These are phyloP conservation scores for Catostomus latipinnis DNA, from an alignment of 2,797 vertebrate genomes.

Conservation along the genomic window DNA sequence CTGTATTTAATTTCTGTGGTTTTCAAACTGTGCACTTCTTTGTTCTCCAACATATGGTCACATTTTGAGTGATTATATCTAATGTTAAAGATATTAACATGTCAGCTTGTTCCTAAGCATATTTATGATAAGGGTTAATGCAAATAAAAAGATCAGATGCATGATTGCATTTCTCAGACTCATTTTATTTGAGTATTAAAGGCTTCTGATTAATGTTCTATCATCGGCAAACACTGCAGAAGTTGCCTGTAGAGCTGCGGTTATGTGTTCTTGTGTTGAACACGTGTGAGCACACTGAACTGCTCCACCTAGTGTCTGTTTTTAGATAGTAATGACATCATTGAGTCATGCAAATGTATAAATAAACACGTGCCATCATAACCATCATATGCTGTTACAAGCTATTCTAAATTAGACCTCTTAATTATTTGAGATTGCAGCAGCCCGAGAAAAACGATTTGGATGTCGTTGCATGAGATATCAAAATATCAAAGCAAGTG, in stretches of 20 bases:
- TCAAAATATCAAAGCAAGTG: neutral
- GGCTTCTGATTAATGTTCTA: too few species aligned
- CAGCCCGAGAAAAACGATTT: neutral
- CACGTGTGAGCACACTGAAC: neutral
- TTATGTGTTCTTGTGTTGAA: slow-evolving; percentile 19
- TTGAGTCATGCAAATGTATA: neutral
- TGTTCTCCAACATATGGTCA: too few species aligned
- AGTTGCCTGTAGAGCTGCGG: slow-evolving; percentile 19
- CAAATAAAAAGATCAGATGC: neutral
- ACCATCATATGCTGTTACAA: neutral
- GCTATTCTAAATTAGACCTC: neutral
- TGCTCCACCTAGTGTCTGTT: slow-evolving; percentile 32
- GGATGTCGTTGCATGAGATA: neutral
- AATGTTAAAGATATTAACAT: neutral
- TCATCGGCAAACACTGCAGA: neutral
- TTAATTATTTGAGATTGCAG: neutral
- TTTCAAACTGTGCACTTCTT: too few species aligned
- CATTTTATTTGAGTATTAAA: neutral
- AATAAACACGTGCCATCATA: slow-evolving; percentile 5
- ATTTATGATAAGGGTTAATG: neutral
- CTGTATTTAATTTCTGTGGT: too few species aligned
- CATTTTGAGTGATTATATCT: too few species aligned
- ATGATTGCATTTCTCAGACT: neutral
- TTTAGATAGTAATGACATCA: slow-evolving; percentile 24
- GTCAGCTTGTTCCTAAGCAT: neutral